Conservation (phyloP, 2,888 invertebrate species). For the Elaeidobius kamerunicus region DNA sequence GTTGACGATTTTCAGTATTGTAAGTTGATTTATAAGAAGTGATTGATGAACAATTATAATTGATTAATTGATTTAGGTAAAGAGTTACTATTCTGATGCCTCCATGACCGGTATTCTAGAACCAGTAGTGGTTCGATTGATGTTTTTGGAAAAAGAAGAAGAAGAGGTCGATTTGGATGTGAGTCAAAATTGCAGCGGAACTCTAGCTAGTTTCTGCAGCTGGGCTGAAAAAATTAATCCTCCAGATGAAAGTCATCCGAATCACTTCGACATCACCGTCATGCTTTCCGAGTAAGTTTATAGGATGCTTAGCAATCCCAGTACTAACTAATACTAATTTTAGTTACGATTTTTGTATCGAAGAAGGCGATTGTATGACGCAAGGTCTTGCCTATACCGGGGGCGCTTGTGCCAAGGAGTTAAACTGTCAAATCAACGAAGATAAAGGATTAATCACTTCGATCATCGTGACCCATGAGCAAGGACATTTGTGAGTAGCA, state of each 20-base stretch:
- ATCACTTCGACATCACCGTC: constrained; percentile 61
- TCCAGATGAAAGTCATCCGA: constrained; percentile 53
- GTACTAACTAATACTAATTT: not conserved
- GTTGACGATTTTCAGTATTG: no score
- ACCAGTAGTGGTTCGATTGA: constrained; percentile 56
- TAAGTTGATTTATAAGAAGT: no score
- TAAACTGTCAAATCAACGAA: constrained; percentile 65
- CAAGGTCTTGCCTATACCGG: constrained; percentile 65
- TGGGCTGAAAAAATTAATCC: constrained; percentile 61
- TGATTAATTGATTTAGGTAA: no score
- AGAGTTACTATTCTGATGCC: constrained; percentile 49
- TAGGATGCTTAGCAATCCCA: not conserved
- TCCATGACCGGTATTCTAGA: constrained; percentile 57
- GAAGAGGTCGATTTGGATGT: constrained; percentile 53
- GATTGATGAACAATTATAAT: no score
- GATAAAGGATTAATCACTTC: constrained; percentile 63
- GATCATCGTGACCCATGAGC: constrained; percentile 64
- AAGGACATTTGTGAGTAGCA: constrained; percentile 64
- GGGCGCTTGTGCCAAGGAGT: constrained; percentile 59
- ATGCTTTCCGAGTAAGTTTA: constrained; percentile 54
- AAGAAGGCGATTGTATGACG: constrained; percentile 53
- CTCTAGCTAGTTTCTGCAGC: constrained; percentile 60
- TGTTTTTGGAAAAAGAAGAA: constrained; percentile 56
- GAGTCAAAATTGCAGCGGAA: constrained; percentile 53
- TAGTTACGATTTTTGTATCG: constrained; percentile 56